Evolutionary conservation across 2,797 vertebrate species (phyloP).

Genomic region (Schizopygopsis malacanthus): DNA sequence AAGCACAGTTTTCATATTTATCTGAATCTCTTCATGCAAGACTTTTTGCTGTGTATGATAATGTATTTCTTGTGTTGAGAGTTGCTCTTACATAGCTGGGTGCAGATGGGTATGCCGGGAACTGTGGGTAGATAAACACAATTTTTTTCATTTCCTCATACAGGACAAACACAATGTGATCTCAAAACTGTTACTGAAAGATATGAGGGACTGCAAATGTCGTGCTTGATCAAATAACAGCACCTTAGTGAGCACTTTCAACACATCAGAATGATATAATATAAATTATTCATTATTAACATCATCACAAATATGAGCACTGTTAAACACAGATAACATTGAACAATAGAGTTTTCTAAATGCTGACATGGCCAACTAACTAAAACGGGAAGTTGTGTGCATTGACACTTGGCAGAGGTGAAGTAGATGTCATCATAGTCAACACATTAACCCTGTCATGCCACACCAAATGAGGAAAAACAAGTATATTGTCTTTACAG

Average conservation of each 20-base stretch:
- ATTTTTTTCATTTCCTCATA: neutral
- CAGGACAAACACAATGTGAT: neutral
- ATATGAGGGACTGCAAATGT: neutral
- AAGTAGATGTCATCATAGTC: neutral
- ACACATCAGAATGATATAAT: neutral
- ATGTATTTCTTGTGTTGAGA: neutral
- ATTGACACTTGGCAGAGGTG: neutral
- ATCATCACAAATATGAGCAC: neutral
- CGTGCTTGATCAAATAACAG: neutral
- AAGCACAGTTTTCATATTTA: neutral
- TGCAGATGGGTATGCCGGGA: constrained; percentile 43
- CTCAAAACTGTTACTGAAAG: neutral
- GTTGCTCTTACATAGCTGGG: constrained; percentile 53
- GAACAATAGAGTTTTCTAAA: neutral
- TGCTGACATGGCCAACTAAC: neutral
- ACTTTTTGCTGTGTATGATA: neutral
- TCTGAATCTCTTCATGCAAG: neutral
- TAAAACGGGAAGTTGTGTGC: neutral
- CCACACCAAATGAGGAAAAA: neutral
- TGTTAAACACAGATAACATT: neutral
- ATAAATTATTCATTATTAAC: neutral
- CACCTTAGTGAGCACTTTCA: neutral
- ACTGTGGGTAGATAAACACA: constrained; percentile 14
- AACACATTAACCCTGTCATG: neutral
- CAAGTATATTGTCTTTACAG: neutral